A percentile compares a stretch with the other conserved stretches of the same genome.
Evolutionary conservation across 2,113 vertebrate genomes (phyloP).

Genomic region (Clarias macrocephalus): DNA sequence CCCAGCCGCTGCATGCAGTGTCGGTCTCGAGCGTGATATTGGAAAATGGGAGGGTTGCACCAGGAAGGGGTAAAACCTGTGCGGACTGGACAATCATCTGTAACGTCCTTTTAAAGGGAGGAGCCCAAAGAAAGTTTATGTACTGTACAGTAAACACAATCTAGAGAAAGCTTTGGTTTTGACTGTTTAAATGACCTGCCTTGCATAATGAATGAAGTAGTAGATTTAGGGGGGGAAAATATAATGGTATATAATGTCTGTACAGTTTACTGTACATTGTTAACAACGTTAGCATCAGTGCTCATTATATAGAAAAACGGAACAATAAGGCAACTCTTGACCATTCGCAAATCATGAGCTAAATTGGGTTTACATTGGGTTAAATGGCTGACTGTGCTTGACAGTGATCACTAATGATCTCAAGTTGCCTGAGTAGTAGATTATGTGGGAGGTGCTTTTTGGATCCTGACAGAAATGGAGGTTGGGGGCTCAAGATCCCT

Average conservation of each 20-base stretch:
- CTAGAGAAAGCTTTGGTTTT: background rate
- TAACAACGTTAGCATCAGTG: background rate
- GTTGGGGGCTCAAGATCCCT: background rate
- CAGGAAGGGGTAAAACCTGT: too few relatives aligned
- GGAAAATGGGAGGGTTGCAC: too few relatives aligned
- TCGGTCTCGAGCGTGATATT: too few relatives aligned
- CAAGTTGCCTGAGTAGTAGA: background rate
- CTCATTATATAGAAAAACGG: background rate
- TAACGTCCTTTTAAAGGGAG: too few relatives aligned
- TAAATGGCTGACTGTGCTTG: background rate
- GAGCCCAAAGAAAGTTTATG: too few relatives aligned
- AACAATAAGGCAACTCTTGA: background rate
- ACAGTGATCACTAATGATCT: background rate
- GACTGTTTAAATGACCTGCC: background rate
- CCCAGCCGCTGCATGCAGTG: too few relatives aligned
- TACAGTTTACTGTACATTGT: background rate
- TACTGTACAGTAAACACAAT: background rate
- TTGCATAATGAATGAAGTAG: background rate
- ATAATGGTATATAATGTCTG: background rate
- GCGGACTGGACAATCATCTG: too few relatives aligned
- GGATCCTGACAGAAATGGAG: background rate
- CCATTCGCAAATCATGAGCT: background rate
- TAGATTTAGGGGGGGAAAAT: background rate
- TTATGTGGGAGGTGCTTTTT: background rate
- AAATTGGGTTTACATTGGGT: background rate